Evolutionary conservation across 2,888 invertebrate genomes (phyloP), one percentile per base, ranked within the genome.

Genomic region (Phengaris arion): DNA sequence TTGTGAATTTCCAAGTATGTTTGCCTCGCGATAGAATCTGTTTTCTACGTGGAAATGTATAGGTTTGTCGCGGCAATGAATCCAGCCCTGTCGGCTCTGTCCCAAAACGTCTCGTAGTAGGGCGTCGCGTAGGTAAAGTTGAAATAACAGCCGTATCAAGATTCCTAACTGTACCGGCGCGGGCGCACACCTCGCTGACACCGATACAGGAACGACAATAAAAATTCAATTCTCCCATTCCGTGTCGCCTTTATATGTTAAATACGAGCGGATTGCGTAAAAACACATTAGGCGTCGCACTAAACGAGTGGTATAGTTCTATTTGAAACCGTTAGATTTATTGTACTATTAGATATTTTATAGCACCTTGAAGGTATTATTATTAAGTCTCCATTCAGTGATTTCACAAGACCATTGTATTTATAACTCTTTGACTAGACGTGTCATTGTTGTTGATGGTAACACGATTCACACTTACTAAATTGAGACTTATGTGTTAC

Each of bases 81-180:
- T 76, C 75, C 75, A 55, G 75, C 48, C 77, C 77, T 75, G 77
- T 77, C 77, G 72, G 76, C 77, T 75, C 76, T 75, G 78, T 76
- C 77, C 77, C 76, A 77, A 78, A 77, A 77, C 75, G 74, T 70
- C 68, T 78, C 74, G 76, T 83, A 82, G 84, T 84, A 83, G 85
- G 85, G 85, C 83, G 80, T 79, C 78, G 83, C 81, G 83, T 81
- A 84, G 81, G 81, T 81, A 80, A 79, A 78, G 81, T 78, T 80
- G 77, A 78, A 79, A 79, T 77, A 79, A 78, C 77, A 79, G 77
- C 76, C 82, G 82, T 84, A 83, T 86, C 83, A 86, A 22, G 88
- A 90, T 91, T 90, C 88, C 90, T 91, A 92, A 91, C 91, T 89
- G 89, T 90, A 88, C 84, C 80, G 80, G 78, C 83, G 79, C 76